Conservation (phyloP, 2,888 invertebrate genomes). For the Geotrupes spiniger region DNA sequence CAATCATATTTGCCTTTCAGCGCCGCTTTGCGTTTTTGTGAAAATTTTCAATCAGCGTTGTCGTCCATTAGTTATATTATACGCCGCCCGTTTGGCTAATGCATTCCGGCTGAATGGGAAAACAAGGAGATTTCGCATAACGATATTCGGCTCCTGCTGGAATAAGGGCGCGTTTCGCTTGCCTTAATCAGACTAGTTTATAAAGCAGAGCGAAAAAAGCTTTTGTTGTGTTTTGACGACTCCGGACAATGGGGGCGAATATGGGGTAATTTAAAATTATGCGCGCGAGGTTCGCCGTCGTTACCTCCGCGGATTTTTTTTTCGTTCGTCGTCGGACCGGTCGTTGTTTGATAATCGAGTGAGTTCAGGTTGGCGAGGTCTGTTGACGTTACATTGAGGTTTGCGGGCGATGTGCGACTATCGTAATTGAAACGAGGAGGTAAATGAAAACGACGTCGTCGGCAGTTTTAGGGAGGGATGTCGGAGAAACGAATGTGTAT, state of each 20-base stretch:
- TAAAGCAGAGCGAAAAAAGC: constrained; percentile 44
- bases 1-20: constrained; percentile 45
- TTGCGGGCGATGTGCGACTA: too few relatives aligned
- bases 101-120: constrained; percentile 43
- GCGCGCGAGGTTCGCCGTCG: constrained; percentile 26
- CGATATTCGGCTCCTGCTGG: constrained; percentile 41
- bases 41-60: constrained; percentile 51
- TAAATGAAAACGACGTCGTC: too few relatives aligned
- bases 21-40: constrained; percentile 46
- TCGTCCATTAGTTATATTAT: constrained; percentile 52
- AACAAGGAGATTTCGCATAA: constrained; percentile 47
- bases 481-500: too few relatives aligned
- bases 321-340: too few relatives aligned
- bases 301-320: too few relatives aligned
- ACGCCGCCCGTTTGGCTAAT: constrained; percentile 46
- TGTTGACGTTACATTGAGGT: too few relatives aligned
- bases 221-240: constrained; percentile 49
- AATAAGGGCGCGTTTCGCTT: constrained; percentile 48
- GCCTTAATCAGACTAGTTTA: constrained; percentile 50
- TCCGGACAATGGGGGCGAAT: constrained; percentile 45
- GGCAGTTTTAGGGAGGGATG: too few relatives aligned
- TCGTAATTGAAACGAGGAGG: too few relatives aligned
- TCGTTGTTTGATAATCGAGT: too few relatives aligned
- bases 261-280: constrained; percentile 46
- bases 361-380: too few relatives aligned